These are phyloP conservation scores for Cheirogaleus major DNA, from an alignment of 2,797 vertebrate species.

Conservation along the genomic window DNA sequence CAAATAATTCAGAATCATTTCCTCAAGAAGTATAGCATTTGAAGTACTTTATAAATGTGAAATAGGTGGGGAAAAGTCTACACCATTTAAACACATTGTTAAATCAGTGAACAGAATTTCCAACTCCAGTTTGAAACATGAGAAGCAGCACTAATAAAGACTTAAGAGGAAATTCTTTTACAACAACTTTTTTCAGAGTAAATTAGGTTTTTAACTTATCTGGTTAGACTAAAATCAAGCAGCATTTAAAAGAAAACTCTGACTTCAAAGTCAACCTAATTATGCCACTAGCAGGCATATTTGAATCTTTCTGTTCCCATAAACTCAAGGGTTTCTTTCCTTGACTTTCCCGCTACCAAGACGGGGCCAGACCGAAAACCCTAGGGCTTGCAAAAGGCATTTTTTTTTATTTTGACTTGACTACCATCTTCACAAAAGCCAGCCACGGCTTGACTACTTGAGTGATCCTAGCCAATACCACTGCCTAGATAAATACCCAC, in stretches of 20 bases:
- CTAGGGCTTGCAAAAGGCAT: not conserved
- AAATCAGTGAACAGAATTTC: slow-evolving; percentile 34
- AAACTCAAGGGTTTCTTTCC: not conserved
- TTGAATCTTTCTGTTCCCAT: not conserved
- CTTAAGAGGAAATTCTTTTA: slow-evolving; percentile 5
- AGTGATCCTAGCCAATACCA: not conserved
- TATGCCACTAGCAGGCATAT: not conserved
- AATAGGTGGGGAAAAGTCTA: not conserved
- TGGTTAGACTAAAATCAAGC: not conserved
- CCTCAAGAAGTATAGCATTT: not conserved
- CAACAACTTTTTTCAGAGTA: not conserved
- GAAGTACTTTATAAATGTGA: slow-evolving; percentile 27
- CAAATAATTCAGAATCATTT: not conserved
- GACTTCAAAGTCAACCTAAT: slow-evolving; percentile 26
- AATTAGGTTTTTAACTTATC: slow-evolving; percentile 2
- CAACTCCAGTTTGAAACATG: not conserved
- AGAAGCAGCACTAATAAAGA: slow-evolving; percentile 32
- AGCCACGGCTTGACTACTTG: not conserved
- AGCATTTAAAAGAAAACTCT: slow-evolving; percentile 6
- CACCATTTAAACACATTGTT: not conserved
- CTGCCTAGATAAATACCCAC: not conserved
- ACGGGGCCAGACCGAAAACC: not conserved
- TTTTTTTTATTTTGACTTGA: not conserved
- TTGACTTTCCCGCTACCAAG: not conserved
- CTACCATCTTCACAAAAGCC: not conserved